Evolutionary conservation across 1,140 invertebrate genomes (phyloP), one percentile per base, ranked within the genome.

Genomic region (Bombyx mandarina): DNA sequence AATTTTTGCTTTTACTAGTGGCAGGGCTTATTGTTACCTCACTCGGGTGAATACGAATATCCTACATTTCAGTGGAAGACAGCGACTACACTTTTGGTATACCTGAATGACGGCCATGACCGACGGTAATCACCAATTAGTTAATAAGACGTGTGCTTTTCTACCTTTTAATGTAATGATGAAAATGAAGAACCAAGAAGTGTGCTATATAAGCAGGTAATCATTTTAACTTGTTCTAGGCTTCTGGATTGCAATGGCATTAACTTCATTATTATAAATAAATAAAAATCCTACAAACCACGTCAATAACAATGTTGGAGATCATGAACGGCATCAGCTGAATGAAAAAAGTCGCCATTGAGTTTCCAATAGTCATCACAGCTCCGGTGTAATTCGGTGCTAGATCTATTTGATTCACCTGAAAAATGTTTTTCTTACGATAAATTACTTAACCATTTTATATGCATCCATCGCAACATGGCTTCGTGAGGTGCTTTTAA

Each of bases 331-430:
- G 94, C 22, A 92, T 89, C 7, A 93, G 47, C 43, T 94, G 90
- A 26, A 91, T 90, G 43, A 90, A 90, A 1, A 91, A 65, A 46
- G 92, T 94, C 3, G 91, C 92, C 26, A 91, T 56, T 2, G 90
- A 89, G 73, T 94, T 94, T 0, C 92, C 91, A 3, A 93, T 86
- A 0, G 90, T 91, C 89, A 94, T 92, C 8, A 96, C 79, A 0
- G 91, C 90, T 6, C 94, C 94, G 12, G 93, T 91, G 77, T 92
- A 94, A 73, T 95, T 94, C 0, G 94, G 94, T 1, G 93, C 90
- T 47, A 95, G 80, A 73, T 95, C 94, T 61, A 94, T 91, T 43
- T 93, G 92, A 73, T 89, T 66, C 2, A 91, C 80, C 75, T 90
- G 82, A 43, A 83, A 71, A 7, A 50, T 35, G 26, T 35, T 35